A percentile compares a stretch with the other conserved stretches of the same genome.
These are phyloP conservation scores for Pimpla rufipes DNA, from an alignment of 2,888 invertebrate genomes.

Conservation along the genomic window DNA sequence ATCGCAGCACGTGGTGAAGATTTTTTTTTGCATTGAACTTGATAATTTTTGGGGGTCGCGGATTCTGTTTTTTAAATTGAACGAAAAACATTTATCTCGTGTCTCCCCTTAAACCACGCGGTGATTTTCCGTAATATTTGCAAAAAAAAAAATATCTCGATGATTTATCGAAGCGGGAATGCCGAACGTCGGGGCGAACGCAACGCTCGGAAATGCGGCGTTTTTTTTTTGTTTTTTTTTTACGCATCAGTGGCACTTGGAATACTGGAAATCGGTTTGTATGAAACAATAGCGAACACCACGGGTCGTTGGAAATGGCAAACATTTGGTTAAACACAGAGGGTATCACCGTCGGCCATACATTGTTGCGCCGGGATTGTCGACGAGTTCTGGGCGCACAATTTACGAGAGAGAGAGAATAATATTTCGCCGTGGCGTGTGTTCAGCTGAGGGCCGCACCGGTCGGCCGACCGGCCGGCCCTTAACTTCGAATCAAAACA, in stretches of 20 bases:
- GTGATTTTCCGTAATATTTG: no score
- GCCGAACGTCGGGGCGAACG: no score
- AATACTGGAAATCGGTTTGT: not conserved
- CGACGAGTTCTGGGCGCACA: conserved; percentile 3
- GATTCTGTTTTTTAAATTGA: no score
- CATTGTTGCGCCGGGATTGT: conserved; percentile 25
- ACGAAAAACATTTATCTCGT: no score
- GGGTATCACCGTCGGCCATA: not conserved
- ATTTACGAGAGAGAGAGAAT: conserved; percentile 43
- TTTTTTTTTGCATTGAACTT: no score
- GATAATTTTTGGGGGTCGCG: no score
- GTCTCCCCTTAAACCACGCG: no score
- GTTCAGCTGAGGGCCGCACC: conserved; percentile 41
- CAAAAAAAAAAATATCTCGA: no score
- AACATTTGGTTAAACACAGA: not conserved
- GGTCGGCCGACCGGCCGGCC: no score
- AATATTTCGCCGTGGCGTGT: conserved; percentile 26
- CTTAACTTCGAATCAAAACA: conserved; percentile 61
- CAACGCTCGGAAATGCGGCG: no score
- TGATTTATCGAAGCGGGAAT: no score
- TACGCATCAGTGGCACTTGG: not conserved
- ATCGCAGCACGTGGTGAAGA: no score
- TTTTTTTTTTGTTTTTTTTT: not conserved
- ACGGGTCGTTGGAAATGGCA: not conserved
- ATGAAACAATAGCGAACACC: not conserved